phyloP scores from a whole-genome alignment of 2,888 invertebrate genomes.

The Epinotia bilunana region DNA sequence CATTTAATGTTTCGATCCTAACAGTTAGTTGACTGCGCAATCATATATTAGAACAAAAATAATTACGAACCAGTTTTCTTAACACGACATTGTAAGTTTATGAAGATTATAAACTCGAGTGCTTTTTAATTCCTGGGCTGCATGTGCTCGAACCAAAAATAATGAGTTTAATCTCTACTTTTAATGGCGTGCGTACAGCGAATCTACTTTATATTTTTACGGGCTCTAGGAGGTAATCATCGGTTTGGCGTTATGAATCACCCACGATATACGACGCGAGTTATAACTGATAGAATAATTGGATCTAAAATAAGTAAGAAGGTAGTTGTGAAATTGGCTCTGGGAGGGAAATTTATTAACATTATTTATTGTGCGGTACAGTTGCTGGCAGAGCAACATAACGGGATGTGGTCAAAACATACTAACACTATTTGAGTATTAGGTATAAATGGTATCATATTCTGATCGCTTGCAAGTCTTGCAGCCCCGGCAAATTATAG shows the following conservation, averaged over 20 bases:
- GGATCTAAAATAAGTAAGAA: slow-evolving; percentile 25
- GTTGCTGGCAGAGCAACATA: not conserved
- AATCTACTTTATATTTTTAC: slow-evolving; percentile 40
- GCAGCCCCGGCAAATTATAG: not conserved
- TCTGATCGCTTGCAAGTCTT: not conserved
- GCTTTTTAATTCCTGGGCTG: slow-evolving; percentile 7
- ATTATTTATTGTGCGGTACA: slow-evolving; percentile 9
- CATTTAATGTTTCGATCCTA: no score
- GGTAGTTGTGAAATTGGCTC: slow-evolving; percentile 18
- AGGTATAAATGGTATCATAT: not conserved
- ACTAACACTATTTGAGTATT: not conserved
- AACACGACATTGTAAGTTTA: slow-evolving; percentile 36
- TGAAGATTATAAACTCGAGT: slow-evolving; percentile 27
- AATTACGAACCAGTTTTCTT: not conserved
- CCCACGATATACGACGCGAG: slow-evolving; percentile 19
- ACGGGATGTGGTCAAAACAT: slow-evolving; percentile 3
- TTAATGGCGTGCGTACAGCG: slow-evolving; percentile 36
- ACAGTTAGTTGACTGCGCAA: no score
- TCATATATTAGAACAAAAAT: not conserved
- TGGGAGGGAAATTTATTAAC: slow-evolving; percentile 23
- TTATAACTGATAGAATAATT: slow-evolving; percentile 37
- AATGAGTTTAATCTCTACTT: slow-evolving; percentile 40
- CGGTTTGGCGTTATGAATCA: slow-evolving; percentile 36
- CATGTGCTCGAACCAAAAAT: slow-evolving; percentile 30
- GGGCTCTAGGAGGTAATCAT: slow-evolving; percentile 32